These are phyloP conservation scores for Mesocricetus auratus DNA, from an alignment of 2,113 vertebrate genomes.

Conservation along the genomic window DNA sequence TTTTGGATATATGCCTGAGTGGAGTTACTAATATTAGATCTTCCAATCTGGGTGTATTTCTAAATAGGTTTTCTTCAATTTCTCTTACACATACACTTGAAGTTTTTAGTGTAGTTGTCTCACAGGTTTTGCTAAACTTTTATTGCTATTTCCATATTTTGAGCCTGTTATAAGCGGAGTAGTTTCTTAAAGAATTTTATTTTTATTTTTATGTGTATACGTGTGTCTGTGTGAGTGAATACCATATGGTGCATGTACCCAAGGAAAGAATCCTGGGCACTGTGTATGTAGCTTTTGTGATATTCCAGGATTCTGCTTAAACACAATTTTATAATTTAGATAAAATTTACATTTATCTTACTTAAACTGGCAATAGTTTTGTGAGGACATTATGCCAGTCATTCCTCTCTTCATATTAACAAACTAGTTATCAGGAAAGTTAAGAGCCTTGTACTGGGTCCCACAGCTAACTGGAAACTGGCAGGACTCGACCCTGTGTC, in stretches of 20 bases:
- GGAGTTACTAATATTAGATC: constrained; percentile 2
- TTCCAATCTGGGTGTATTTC: not conserved
- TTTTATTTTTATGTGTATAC: not conserved
- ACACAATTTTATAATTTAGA: constrained; percentile 8
- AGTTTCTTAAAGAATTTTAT: not conserved
- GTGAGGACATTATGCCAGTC: not conserved
- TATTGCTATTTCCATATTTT: constrained; percentile 38
- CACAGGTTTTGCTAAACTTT: constrained; percentile 24
- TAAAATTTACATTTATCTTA: not conserved
- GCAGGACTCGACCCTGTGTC: not conserved
- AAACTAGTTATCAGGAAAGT: not conserved
- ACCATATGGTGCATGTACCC: not conserved
- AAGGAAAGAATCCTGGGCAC: not conserved
- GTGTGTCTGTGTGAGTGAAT: not conserved
- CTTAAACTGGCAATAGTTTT: constrained; percentile 35
- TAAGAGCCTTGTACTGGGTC: not conserved
- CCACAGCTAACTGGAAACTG: constrained; percentile 23
- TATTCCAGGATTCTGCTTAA: not conserved
- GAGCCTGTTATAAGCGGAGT: not conserved
- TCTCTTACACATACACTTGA: not conserved
- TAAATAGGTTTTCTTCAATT: constrained; percentile 19
- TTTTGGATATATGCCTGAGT: too few relatives aligned
- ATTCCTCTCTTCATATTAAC: not conserved
- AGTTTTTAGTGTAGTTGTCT: not conserved
- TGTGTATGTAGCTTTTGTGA: not conserved